A percentile compares a stretch with the other conserved stretches of the same genome.
Conservation (phyloP, 2,888 invertebrate species). For the Himalopsyche tibetana region DNA sequence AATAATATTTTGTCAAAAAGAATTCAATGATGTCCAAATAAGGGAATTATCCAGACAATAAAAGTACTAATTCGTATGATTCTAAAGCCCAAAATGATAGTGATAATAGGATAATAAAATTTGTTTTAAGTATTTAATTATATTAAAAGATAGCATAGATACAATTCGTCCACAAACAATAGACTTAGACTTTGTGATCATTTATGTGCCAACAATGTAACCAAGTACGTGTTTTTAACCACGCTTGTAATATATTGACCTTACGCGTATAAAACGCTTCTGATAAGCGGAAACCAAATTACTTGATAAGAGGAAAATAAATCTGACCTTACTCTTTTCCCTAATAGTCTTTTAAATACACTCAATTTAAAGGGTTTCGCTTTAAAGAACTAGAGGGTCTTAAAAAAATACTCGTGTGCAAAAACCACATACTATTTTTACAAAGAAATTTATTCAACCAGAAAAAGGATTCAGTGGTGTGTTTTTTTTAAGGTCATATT, state of each 20-base stretch:
- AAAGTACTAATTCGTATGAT: no score
- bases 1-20: neutral
- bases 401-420: conserved; percentile 13
- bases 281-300: conserved; percentile 30
- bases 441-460: neutral
- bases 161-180: neutral
- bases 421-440: conserved; percentile 13
- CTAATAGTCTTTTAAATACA: conserved; percentile 25
- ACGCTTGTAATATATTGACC: conserved; percentile 1
- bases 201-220: neutral
- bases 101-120: no score
- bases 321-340: conserved; percentile 5
- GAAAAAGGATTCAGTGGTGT: neutral
- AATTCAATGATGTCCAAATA: no score
- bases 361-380: neutral
- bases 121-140: no score
- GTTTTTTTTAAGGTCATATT: no score
- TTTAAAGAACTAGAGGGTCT: neutral
- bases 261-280: neutral
- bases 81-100: no score
- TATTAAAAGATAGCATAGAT: neutral
- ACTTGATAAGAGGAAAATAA: conserved; percentile 26
- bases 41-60: no score
- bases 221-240: neutral
- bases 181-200: neutral